Base-by-base conservation (phyloP, 2,113 vertebrate genomes). In the Cardinalis cardinalis region DNA sequence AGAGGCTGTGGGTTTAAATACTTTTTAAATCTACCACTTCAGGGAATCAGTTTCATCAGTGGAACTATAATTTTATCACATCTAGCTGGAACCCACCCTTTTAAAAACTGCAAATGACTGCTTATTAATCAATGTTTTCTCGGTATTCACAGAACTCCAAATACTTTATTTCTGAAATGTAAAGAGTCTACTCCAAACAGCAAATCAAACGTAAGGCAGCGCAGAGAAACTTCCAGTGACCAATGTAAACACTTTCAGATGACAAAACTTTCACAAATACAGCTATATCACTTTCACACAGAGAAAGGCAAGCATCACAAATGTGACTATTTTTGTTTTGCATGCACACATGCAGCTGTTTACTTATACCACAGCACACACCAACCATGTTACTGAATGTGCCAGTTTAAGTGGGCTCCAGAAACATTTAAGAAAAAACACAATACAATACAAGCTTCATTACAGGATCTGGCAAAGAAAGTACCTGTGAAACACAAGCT, bases 401-500 rank as follows among this genome's bases (percentile, higher is more conserved):
- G 55, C 19, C 63, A 93, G 77, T 65, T 92, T 92, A 89, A 72
- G 23, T 72, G 68, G 58, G 63, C 74, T 93, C 91, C 89, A 94
- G 52, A 65, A 85, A 86, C 76, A 86, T 66, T 72, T 32, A 87
- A 28, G 46, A 66, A 91, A 89, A 85, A 87, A 19, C 34, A 92
- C 90, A 94, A 81, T 58, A 87, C 40, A 91, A 73, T 74, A 96
- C 82, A 80, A 69, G 81, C 84, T 90, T 94, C 38, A 28, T 69
- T 18, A 92, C 49, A 82, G 44, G 28, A 82, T 80, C 55, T 73
- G 60, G 65, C 74, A 93, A 97, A 69, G 82, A 96, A 95, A 74
- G 84, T 68, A 93, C 76, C 60, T 84, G 73, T 93, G 93, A 84
- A 97, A 96, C 94, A 95, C 64, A 92, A 97, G 93, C 92, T 95